These are phyloP conservation scores for Allobates femoralis DNA, from an alignment of 2,797 vertebrate genomes.

Conservation along the genomic window DNA sequence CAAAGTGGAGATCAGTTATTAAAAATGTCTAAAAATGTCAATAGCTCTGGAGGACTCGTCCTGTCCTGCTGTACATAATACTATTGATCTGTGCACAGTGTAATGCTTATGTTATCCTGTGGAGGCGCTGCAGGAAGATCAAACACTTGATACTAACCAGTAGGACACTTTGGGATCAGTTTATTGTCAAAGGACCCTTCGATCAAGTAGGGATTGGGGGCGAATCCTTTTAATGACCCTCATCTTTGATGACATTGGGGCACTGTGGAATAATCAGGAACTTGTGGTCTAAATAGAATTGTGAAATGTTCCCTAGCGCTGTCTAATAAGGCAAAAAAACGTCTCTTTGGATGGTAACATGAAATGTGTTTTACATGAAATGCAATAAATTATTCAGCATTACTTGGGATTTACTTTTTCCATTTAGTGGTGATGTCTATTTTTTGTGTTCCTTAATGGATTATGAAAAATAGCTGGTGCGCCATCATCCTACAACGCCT, in stretches of 20 bases:
- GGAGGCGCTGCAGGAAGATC: background rate
- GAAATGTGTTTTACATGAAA: constrained; percentile 15
- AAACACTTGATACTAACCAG: no score
- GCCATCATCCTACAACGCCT: background rate
- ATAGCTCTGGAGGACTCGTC: no score
- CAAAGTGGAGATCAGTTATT: no score
- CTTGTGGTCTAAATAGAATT: background rate
- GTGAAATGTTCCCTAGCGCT: background rate
- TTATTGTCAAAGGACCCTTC: background rate
- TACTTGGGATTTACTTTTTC: constrained; percentile 41
- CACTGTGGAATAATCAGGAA: no score
- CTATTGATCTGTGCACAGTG: background rate
- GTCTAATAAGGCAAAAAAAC: background rate
- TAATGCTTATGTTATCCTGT: background rate
- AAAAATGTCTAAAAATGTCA: no score
- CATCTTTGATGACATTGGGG: no score
- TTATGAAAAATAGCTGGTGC: constrained; percentile 13
- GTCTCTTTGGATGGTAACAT: background rate
- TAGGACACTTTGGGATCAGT: background rate
- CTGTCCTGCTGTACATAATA: no score
- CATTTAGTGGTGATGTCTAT: constrained; percentile 38
- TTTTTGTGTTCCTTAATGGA: constrained; percentile 37
- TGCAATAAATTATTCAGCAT: constrained; percentile 45
- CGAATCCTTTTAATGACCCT: no score
- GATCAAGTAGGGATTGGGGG: no score